Evolutionary conservation across 2,888 invertebrate genomes (phyloP), one percentile per base, ranked within the genome.

Genomic region (Phortica magna): DNA sequence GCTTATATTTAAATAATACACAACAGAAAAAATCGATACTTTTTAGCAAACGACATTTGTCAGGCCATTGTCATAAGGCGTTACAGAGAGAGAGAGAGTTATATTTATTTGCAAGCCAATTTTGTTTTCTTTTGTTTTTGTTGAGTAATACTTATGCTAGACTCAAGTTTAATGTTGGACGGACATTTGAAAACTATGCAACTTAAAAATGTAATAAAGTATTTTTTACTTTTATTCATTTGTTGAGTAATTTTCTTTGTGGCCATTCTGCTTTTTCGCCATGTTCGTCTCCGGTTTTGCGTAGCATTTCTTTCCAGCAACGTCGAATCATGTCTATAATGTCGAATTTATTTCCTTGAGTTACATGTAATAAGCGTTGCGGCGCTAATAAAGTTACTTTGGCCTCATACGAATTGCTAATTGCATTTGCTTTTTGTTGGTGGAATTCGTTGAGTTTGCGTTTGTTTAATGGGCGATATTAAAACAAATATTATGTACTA

Each of bases 401-500:
- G 12, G 14, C 5, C 31, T 10, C 9, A 31, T 14, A 64, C 7
- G 12, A 64, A 59, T 22, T 59, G 19, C 7, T 48, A 48, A 9
- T 12, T 48, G 48, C 48, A 59, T 3, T 59, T 14, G 17, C 61
- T 19, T 19, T 9, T 61, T 22, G 19, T 22, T 9, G 64, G 22
- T 64, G 10, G n/a, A n/a, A n/a, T n/a, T n/a, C n/a, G n/a, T n/a
- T n/a, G n/a, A n/a, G 39, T 9, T 14, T 31, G n/a, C 43, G 43
- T 48, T 14, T 14, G 48, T 14, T 9, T 48, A 48, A 48, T 48
- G 48, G 48, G 48, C 48, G 2, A 48, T 48, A 48, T 19, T 42
- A 68, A 68, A 68, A 79, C 82, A 86, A 83, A 80, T 82, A 84
- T 88, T 82, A 80, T 74, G 83, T 77, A 76, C 79, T 79, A 81